phyloP scores from a whole-genome alignment of 2,113 vertebrate genomes.

The Tragelaphus buxtoni region DNA sequence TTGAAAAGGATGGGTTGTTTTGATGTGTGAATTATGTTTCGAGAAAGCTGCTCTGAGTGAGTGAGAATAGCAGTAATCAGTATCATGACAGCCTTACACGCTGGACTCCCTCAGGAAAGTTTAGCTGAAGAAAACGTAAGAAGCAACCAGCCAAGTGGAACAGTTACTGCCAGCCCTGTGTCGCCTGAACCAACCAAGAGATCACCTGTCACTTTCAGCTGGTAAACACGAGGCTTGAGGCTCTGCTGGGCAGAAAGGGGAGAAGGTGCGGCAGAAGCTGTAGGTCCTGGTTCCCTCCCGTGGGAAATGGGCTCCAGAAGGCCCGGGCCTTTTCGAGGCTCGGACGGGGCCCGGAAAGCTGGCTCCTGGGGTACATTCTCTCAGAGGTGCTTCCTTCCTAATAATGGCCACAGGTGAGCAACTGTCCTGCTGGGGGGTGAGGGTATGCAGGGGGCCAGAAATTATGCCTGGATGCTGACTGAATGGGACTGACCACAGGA shows the following conservation, averaged over 20 bases:
- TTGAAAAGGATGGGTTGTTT: background rate
- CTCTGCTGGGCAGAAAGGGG: background rate
- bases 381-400: background rate
- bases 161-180: background rate
- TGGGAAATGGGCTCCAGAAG: background rate
- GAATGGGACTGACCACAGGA: background rate
- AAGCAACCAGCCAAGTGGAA: background rate
- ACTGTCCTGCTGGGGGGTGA: background rate
- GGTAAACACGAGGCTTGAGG: background rate
- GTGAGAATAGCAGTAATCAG: background rate
- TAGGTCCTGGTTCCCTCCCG: accelerated
- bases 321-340: background rate
- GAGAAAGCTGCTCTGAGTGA: background rate
- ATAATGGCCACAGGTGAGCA: background rate
- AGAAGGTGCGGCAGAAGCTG: background rate
- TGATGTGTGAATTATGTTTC: background rate
- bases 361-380: background rate
- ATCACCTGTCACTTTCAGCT: background rate
- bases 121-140: background rate
- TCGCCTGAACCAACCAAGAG: background rate
- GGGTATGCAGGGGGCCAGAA: background rate
- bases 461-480: background rate
- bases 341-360: background rate
- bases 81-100: too few species aligned
- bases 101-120: background rate